Conservation (phyloP, 2,797 vertebrate species). For the Aeoliscus strigatus region DNA sequence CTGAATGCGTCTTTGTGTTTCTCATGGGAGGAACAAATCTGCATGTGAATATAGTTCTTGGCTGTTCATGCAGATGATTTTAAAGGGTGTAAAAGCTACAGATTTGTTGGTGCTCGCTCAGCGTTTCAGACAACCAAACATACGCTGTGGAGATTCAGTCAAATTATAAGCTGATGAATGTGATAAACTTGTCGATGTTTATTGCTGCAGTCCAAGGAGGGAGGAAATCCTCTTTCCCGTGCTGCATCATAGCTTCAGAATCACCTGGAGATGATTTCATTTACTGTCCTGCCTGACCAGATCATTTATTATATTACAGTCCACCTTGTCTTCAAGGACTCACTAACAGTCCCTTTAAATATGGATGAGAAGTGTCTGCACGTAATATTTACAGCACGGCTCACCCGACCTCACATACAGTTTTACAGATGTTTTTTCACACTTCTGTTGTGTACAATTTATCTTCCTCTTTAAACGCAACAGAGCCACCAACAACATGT, state of each 20-base stretch:
- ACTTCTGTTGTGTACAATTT: too few species aligned
- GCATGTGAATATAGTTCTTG: slow-evolving; percentile 1
- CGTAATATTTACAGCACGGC: slow-evolving; percentile 10
- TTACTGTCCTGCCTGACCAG: slow-evolving; percentile 31
- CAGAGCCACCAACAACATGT: too few species aligned
- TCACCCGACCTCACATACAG: slow-evolving; percentile 2
- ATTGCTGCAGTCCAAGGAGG: slow-evolving; percentile 11
- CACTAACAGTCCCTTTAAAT: slow-evolving; percentile 50
- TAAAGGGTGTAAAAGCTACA: neutral
- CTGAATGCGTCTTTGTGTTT: neutral
- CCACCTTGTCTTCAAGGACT: slow-evolving; percentile 62
- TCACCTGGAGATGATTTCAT: slow-evolving; percentile 55
- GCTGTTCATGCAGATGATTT: neutral
- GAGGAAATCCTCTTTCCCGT: neutral
- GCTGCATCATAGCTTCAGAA: slow-evolving; percentile 3
- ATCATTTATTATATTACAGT: slow-evolving; percentile 62
- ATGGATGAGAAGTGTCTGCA: slow-evolving; percentile 36
- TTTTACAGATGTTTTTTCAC: slow-evolving; percentile 14
- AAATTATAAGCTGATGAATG: slow-evolving; percentile 5
- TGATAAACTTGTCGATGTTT: slow-evolving; percentile 7
- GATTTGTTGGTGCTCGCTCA: neutral
- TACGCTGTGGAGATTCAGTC: slow-evolving; percentile 6
- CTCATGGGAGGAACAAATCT: neutral
- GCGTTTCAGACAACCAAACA: slow-evolving; percentile 8
- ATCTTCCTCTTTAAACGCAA: slow-evolving; percentile 13